phyloP scores from a whole-genome alignment of 2,113 vertebrate genomes.

The Galeopterus variegatus region DNA sequence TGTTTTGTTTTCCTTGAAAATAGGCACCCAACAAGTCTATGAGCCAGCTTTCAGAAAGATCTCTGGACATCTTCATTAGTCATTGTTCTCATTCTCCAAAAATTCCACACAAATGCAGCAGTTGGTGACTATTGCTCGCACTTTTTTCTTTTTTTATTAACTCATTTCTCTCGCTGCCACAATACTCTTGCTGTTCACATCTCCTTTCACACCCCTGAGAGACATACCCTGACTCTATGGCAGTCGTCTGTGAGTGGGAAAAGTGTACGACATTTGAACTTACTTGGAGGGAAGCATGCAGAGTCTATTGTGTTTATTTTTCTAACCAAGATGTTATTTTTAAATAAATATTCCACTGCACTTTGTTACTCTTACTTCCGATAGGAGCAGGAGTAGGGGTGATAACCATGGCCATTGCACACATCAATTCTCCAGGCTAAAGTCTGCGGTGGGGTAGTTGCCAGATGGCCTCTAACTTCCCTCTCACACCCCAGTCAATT shows the following conservation, averaged over 20 bases:
- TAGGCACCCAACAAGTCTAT: neutral
- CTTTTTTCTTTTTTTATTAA: neutral
- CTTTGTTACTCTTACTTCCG: neutral
- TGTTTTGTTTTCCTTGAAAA: neutral
- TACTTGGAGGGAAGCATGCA: neutral
- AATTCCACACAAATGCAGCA: neutral
- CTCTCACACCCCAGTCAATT: neutral
- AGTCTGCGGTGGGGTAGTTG: neutral
- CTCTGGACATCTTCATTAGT: neutral
- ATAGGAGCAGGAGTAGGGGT: neutral
- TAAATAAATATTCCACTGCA: neutral
- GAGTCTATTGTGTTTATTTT: neutral
- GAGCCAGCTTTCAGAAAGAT: neutral
- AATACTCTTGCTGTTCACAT: neutral
- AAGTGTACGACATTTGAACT: neutral
- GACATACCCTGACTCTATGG: rapidly evolving
- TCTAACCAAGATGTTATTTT: neutral
- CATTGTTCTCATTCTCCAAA: neutral
- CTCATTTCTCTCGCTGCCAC: neutral
- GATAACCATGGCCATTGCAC: neutral
- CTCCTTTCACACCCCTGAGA: neutral
- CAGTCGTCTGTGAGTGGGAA: rapidly evolving
- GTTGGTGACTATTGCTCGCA: neutral
- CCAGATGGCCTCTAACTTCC: neutral
- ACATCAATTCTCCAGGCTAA: neutral